phyloP scores from a whole-genome alignment of 2,888 invertebrate genomes.

The Melangyna quadrimaculata region DNA sequence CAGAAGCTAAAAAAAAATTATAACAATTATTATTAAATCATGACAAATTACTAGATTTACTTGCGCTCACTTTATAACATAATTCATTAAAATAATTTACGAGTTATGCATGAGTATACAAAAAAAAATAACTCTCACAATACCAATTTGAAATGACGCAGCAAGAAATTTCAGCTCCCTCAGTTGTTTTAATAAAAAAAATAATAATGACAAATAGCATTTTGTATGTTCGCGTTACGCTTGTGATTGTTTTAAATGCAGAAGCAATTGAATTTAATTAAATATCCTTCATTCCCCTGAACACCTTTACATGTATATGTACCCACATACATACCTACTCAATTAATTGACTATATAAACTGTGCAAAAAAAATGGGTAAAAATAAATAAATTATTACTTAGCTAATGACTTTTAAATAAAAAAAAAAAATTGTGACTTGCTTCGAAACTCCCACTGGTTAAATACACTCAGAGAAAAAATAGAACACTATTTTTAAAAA shows the following conservation, averaged over 20 bases:
- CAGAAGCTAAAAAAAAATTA: neutral
- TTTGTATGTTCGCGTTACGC: slow-evolving; percentile 17
- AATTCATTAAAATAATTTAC: neutral
- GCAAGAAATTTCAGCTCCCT: neutral
- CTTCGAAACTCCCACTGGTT: slow-evolving; percentile 48
- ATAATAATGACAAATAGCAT: slow-evolving; percentile 34
- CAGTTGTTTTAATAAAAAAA: slow-evolving; percentile 8
- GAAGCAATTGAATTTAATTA: slow-evolving; percentile 64
- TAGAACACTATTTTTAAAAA: no score
- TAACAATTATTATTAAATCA: neutral
- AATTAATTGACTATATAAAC: slow-evolving; percentile 38
- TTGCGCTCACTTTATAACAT: neutral
- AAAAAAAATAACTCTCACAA: neutral
- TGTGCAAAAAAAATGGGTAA: slow-evolving; percentile 9
- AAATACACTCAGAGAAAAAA: neutral
- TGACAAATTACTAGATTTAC: neutral
- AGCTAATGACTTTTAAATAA: slow-evolving; percentile 51
- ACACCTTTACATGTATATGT: no score
- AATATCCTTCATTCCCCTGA: neutral
- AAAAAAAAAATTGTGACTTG: slow-evolving; percentile 39
- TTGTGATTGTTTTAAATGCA: slow-evolving; percentile 50
- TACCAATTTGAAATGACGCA: neutral
- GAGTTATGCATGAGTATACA: neutral
- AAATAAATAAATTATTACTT: slow-evolving; percentile 33
- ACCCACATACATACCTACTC: no score